Percentiles rank a stretch among this genome's conserved stretches.
Conservation (phyloP, 2,797 vertebrate species). For the Amphiprion clarkii region DNA sequence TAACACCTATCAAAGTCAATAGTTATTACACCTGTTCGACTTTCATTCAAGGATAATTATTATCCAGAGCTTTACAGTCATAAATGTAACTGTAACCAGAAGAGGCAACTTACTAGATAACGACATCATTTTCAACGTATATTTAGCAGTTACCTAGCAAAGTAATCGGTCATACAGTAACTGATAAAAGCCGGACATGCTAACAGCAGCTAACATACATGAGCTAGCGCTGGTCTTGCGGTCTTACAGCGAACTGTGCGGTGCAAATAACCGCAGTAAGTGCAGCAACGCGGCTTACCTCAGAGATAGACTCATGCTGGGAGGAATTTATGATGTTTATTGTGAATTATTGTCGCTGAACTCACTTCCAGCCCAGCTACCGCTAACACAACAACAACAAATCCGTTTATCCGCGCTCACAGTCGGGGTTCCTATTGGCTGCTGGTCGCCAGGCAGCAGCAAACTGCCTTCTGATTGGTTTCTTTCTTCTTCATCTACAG, state of each 20-base stretch:
- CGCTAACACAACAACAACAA: slow-evolving; percentile 35
- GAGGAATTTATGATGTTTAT: accelerated
- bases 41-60: too few species aligned
- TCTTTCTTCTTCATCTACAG: background rate
- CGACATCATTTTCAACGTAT: background rate
- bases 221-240: background rate
- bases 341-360: background rate
- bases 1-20: too few species aligned
- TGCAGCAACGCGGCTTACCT: slow-evolving; percentile 34
- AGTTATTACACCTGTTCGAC: too few species aligned
- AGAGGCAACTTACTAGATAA: too few species aligned
- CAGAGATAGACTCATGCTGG: slow-evolving; percentile 63
- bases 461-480: slow-evolving; percentile 63
- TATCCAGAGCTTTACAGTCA: too few species aligned
- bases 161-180: too few species aligned
- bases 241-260: accelerated
- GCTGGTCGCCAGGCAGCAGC: slow-evolving; percentile 44
- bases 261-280: accelerated
- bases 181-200: slow-evolving; percentile 5
- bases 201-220: background rate
- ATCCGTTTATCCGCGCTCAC: slow-evolving; percentile 60
- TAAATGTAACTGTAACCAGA: too few species aligned
- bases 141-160: background rate
- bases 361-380: background rate
- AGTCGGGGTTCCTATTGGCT: slow-evolving; percentile 57